Conservation (phyloP, 2,888 invertebrate genomes). For the Agonopterix heracliana region DNA sequence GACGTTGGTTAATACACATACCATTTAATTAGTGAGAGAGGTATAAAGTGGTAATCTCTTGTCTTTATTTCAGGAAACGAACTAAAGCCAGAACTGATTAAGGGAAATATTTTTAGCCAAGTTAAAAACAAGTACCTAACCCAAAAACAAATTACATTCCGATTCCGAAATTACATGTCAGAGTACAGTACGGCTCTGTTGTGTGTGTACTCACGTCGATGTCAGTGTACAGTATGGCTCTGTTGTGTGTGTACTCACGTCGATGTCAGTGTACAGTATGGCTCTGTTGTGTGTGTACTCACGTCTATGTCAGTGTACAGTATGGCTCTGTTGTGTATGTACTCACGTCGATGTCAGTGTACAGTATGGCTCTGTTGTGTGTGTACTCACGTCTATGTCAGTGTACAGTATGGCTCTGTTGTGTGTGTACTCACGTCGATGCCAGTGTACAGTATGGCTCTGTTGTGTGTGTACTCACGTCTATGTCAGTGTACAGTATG, state of each 20-base stretch:
- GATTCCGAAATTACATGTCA: slow-evolving; percentile 80
- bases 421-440: slow-evolving; percentile 80
- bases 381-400: slow-evolving; percentile 81
- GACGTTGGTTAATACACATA: too few relatives aligned
- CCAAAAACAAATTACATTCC: too few relatives aligned
- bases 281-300: too few relatives aligned
- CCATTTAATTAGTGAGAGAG: too few relatives aligned
- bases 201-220: slow-evolving; percentile 80
- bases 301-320: slow-evolving; percentile 86
- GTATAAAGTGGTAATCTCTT: too few relatives aligned
- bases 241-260: slow-evolving; percentile 79
- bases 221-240: slow-evolving; percentile 86
- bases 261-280: slow-evolving; percentile 84
- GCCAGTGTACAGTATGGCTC: slow-evolving; percentile 86
- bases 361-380: too few relatives aligned
- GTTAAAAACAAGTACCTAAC: too few relatives aligned
- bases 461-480: slow-evolving; percentile 79
- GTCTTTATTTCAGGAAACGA: too few relatives aligned
- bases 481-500: slow-evolving; percentile 84
- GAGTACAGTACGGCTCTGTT: slow-evolving; percentile 87
- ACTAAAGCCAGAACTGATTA: too few relatives aligned
- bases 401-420: slow-evolving; percentile 87
- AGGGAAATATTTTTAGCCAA: too few relatives aligned
- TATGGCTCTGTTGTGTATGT: too few relatives aligned
- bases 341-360: slow-evolving; percentile 83